These are phyloP conservation scores for Tenthredo distinguenda DNA, from an alignment of 2,888 invertebrate species.

Conservation along the genomic window DNA sequence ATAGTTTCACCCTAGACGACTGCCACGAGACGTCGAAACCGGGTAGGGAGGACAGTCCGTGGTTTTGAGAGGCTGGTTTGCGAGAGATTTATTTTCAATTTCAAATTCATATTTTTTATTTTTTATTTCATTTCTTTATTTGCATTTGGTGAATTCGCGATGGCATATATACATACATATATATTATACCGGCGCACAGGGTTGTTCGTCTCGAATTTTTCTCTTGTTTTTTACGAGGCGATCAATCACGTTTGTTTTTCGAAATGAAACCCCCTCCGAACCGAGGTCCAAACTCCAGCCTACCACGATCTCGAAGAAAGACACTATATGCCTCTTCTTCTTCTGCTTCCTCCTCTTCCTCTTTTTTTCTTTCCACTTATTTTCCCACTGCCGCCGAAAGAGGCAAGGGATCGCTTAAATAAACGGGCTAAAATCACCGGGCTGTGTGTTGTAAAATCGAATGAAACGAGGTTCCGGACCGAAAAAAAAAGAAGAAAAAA, in stretches of 20 bases:
- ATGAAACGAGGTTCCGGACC: neutral
- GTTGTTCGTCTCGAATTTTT: conserved; percentile 7
- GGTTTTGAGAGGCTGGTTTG: conserved; percentile 44
- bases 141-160: neutral
- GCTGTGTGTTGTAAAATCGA: neutral
- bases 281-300: neutral
- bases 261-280: conserved; percentile 38
- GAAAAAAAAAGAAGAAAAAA: neutral
- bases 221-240: conserved; percentile 53
- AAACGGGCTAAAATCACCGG: conserved; percentile 28
- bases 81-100: conserved; percentile 66
- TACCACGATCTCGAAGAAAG: neutral
- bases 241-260: conserved; percentile 58
- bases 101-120: conserved; percentile 58
- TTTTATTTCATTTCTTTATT: neutral
- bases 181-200: no score
- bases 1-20: conserved; percentile 59
- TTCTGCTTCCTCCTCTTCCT: neutral
- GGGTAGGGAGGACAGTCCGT: neutral
- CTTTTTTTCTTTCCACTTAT: neutral
- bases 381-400: neutral
- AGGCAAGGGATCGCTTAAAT: conserved; percentile 9
- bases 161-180: neutral
- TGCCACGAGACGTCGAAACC: conserved; percentile 58
- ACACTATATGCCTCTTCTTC: neutral